A percentile compares a stretch with the other conserved stretches of the same genome.
These are phyloP conservation scores for Junonia oenone DNA, from an alignment of 2,888 invertebrate genomes.

Conservation along the genomic window DNA sequence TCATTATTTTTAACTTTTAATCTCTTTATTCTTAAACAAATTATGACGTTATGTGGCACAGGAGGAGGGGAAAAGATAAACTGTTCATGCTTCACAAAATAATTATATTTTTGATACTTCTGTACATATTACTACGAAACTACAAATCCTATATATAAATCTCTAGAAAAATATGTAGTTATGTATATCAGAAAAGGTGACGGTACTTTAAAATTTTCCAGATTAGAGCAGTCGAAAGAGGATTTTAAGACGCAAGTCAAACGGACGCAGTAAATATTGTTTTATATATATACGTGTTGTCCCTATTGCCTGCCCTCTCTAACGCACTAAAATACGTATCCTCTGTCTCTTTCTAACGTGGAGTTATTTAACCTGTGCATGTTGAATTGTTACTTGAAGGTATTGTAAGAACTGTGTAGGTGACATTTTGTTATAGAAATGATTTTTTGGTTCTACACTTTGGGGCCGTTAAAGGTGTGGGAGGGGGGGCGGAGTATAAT, in stretches of 20 bases:
- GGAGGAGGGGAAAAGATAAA: too few species aligned
- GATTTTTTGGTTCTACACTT: too few species aligned
- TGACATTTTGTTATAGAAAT: neutral
- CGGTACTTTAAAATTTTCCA: slow-evolving; percentile 50
- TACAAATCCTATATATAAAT: too few species aligned
- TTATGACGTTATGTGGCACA: too few species aligned
- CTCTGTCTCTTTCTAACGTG: slow-evolving; percentile 30
- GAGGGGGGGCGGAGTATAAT: too few species aligned
- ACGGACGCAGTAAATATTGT: slow-evolving; percentile 65
- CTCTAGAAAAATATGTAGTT: neutral
- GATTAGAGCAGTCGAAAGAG: slow-evolving; percentile 65
- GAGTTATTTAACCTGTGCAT: slow-evolving; percentile 2
- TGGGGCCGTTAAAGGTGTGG: too few species aligned
- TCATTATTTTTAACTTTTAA: too few species aligned
- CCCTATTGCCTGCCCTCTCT: slow-evolving; percentile 18
- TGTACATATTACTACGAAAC: too few species aligned
- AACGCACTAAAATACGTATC: slow-evolving; percentile 22
- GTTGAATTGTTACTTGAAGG: neutral
- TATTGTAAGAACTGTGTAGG: too few species aligned
- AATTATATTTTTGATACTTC: too few species aligned
- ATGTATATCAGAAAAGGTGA: slow-evolving; percentile 31
- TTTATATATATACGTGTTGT: slow-evolving; percentile 37
- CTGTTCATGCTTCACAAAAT: too few species aligned
- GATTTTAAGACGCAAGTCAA: slow-evolving; percentile 75
- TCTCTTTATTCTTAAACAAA: too few species aligned